These are phyloP conservation scores for Lonchura striata DNA, from an alignment of 2,113 vertebrate species.

Conservation along the genomic window DNA sequence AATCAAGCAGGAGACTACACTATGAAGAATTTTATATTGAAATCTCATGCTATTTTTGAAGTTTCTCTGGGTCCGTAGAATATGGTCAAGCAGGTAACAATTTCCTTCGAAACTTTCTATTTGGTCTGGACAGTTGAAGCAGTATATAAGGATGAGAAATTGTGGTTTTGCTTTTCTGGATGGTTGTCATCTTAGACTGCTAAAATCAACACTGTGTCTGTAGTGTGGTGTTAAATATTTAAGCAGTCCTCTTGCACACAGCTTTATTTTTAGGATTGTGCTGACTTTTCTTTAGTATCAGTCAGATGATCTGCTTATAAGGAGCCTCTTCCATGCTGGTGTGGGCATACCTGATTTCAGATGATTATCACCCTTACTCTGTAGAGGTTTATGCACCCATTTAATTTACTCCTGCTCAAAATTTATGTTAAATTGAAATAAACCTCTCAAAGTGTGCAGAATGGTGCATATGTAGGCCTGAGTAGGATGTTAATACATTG, in stretches of 20 bases:
- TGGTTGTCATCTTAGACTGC: not conserved
- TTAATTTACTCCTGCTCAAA: not conserved
- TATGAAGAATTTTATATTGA: not conserved
- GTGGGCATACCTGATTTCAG: not conserved
- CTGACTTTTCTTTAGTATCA: not conserved
- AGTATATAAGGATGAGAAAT: not conserved
- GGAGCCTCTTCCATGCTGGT: not conserved
- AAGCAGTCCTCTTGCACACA: not conserved
- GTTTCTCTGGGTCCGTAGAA: not conserved
- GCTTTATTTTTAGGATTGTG: slow-evolving; percentile 17
- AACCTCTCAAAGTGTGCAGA: not conserved
- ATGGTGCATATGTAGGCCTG: not conserved
- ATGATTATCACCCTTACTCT: not conserved
- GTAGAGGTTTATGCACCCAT: not conserved
- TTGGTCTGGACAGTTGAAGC: not conserved
- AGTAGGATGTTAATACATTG: not conserved
- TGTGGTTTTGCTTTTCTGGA: not conserved
- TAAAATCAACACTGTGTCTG: not conserved
- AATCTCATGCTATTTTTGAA: not conserved
- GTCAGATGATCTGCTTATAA: not conserved
- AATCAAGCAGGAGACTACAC: not conserved
- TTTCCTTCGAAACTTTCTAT: not conserved
- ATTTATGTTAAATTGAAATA: not conserved
- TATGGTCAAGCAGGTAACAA: not conserved
- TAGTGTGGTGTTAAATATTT: not conserved